Evolutionary conservation across 2,113 vertebrate species (phyloP).

Genomic region (Rhagologus leucostigma): DNA sequence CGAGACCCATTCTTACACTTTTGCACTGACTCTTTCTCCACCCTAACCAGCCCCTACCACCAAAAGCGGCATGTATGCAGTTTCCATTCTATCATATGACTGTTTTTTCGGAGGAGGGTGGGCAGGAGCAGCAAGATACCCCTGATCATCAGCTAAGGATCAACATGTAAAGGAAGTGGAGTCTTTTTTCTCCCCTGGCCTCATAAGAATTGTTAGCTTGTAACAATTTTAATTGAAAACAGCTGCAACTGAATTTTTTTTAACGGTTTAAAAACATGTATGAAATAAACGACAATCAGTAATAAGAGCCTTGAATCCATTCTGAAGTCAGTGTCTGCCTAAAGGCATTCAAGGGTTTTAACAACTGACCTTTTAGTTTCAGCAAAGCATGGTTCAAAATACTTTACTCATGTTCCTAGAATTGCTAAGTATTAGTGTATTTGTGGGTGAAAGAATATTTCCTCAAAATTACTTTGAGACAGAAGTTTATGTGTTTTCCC

Average conservation of each 20-base stretch:
- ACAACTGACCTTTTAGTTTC: constrained; percentile 61
- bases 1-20: constrained; percentile 14
- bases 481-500: constrained; percentile 5
- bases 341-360: constrained; percentile 42
- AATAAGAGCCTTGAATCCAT: constrained; percentile 10
- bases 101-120: neutral
- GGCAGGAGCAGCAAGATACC: constrained; percentile 18
- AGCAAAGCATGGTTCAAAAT: constrained; percentile 54
- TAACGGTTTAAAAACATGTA: neutral
- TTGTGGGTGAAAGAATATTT: constrained; percentile 28
- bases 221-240: constrained; percentile 79
- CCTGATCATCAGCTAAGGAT: constrained; percentile 52
- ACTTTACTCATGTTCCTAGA: constrained; percentile 8
- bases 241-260: constrained; percentile 56
- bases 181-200: constrained; percentile 22
- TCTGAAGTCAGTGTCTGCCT: constrained; percentile 37
- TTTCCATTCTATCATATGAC: constrained; percentile 42
- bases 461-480: constrained; percentile 41
- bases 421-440: constrained; percentile 30
- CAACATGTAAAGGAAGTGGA: constrained; percentile 50
- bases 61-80: neutral
- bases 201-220: constrained; percentile 72
- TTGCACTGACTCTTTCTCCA: constrained; percentile 7
- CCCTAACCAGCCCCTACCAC: neutral
- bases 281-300: constrained; percentile 52